phyloP scores from a whole-genome alignment of 2,888 invertebrate species.

The Apamea anceps region DNA sequence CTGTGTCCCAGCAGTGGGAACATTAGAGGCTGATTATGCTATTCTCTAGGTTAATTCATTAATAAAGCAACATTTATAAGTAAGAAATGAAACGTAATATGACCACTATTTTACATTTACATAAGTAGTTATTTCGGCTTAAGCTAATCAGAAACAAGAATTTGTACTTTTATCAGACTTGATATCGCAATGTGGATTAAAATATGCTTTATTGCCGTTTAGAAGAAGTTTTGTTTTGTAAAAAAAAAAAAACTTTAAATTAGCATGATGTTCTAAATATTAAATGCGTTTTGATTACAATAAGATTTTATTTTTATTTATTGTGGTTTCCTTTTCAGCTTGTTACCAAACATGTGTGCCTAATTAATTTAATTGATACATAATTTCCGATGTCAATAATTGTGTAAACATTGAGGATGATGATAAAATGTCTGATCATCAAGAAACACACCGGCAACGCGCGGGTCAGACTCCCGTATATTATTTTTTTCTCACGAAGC shows the following conservation, averaged over 20 bases:
- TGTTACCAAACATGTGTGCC: neutral
- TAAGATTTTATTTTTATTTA: constrained; percentile 59
- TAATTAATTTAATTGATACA: neutral
- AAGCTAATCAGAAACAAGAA: constrained; percentile 68
- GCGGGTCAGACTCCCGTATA: neutral
- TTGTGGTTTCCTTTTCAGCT: neutral
- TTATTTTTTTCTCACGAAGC: neutral
- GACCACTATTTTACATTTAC: constrained; percentile 67
- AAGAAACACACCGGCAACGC: neutral
- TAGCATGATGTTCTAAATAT: constrained; percentile 82
- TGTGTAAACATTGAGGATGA: neutral
- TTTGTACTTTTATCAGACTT: constrained; percentile 73
- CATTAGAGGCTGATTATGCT: neutral
- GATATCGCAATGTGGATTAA: constrained; percentile 72
- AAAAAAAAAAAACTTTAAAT: constrained; percentile 76
- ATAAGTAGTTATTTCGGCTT: constrained; percentile 70
- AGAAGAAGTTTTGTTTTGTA: constrained; percentile 78
- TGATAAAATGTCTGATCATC: neutral
- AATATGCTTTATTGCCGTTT: constrained; percentile 80
- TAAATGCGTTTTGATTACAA: constrained; percentile 80
- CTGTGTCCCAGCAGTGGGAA: neutral
- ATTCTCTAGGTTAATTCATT: neutral
- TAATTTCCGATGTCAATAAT: neutral
- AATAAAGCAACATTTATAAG: constrained; percentile 56
- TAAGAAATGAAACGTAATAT: constrained; percentile 32